Base-by-base conservation (phyloP, 2,888 invertebrate species). In the Idaea biselata region DNA sequence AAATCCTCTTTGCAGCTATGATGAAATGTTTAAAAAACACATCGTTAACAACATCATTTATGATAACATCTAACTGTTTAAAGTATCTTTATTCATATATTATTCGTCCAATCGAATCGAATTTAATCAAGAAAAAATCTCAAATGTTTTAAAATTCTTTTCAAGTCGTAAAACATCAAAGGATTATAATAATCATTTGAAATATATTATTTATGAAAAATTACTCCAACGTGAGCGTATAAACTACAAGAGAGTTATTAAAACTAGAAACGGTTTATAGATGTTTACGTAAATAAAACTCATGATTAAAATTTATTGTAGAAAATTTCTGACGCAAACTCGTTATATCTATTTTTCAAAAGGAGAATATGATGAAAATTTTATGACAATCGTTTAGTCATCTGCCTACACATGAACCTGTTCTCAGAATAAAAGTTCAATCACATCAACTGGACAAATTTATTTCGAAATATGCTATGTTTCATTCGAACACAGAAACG, bases 301-400 rank as follows among this genome's bases (percentile, higher is more conserved):
- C 65, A 56, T 33, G 55, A 80, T 62, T 75, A 78, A 74, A 78
- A 75, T 77, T 83, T 81, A 82, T 82, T 83, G 80, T 80, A 79
- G 73, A 73, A 81, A 80, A 77, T 68, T 62, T 63, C 78, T 87
- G 87, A 89, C 88, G 88, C 88, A 87, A 82, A 76, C 73, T 75
- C 76, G 68, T 74, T 81, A 81, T 80, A 77, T 78, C 75, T 72
- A 76, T 76, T 76, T 78, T 65, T 73, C 68, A 72, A 75, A 73
- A 75, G 79, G 77, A 80, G 81, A 80, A 80, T 75, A 80, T 78
- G 73, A 81, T 76, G 77, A 81, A 80, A 70, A 76, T 78, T 82
- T 80, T 83, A 84, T 82, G 80, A 78, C 77, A 69, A 69, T 62
- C 68, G 70, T 71, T 75, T 74, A 77, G 73, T 78, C 70, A 72